phyloP scores from a whole-genome alignment of 23 tunicate genomes.

The Trididemnum miniatum region DNA sequence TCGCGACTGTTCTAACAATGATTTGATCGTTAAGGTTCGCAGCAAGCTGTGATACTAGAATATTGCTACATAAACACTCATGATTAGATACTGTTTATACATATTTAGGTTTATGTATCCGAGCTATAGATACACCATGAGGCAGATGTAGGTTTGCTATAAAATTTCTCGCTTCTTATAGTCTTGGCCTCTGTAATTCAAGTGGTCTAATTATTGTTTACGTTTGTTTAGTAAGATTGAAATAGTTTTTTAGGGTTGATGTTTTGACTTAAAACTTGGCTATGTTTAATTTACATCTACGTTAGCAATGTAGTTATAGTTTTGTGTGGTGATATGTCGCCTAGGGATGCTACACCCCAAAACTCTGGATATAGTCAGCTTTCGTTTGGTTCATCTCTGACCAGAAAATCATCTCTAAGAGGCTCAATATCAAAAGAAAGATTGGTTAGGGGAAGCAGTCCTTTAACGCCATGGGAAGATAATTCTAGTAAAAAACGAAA shows the following conservation, averaged over 20 bases:
- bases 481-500: conserved; percentile 15
- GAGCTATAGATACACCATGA: too few relatives aligned
- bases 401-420: not conserved
- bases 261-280: not conserved
- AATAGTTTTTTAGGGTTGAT: not conserved
- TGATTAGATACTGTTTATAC: not conserved
- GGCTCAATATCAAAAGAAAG: not conserved
- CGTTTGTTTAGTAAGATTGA: not conserved
- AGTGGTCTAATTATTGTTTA: too few relatives aligned
- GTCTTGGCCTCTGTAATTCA: too few relatives aligned
- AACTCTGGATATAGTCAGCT: not conserved
- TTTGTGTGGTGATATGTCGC: too few relatives aligned
- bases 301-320: not conserved
- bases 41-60: not conserved
- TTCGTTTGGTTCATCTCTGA: not conserved
- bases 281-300: too few relatives aligned
- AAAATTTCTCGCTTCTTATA: too few relatives aligned
- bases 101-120: not conserved
- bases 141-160: too few relatives aligned
- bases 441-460: conserved; percentile 24
- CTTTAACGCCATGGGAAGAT: conserved; percentile 66
- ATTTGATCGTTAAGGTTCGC: not conserved
- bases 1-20: not conserved
- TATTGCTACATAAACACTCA: too few relatives aligned
- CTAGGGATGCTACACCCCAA: not conserved